phyloP scores from a whole-genome alignment of 1,140 invertebrate genomes.

The Telenomus remus region DNA sequence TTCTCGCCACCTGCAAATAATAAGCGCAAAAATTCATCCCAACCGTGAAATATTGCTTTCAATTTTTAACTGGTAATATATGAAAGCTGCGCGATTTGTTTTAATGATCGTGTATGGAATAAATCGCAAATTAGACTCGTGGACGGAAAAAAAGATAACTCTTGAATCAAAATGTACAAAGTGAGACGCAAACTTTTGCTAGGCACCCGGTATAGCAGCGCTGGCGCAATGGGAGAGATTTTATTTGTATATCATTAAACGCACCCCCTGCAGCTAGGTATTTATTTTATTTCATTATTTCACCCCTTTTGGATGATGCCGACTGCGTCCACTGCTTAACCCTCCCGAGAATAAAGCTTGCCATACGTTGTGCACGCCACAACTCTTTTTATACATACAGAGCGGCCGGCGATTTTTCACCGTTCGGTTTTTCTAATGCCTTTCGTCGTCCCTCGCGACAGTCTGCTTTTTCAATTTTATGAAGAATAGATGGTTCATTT shows the following conservation, averaged over 20 bases:
- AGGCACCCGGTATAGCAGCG: constrained; percentile 48
- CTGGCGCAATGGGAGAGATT: constrained; percentile 52
- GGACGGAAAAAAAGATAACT: too few species aligned
- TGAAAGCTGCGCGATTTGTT: constrained; percentile 12
- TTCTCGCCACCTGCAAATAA: constrained; percentile 49
- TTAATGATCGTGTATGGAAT: constrained; percentile 7
- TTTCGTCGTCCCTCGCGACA: constrained; percentile 45
- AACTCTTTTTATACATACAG: constrained; percentile 51
- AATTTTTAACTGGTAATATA: constrained; percentile 38
- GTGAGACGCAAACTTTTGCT: too few species aligned
- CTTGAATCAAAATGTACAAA: too few species aligned
- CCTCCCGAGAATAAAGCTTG: constrained; percentile 48
- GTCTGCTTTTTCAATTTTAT: constrained; percentile 58
- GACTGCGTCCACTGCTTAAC: constrained; percentile 38
- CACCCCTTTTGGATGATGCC: constrained; percentile 38
- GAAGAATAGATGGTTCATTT: constrained; percentile 57
- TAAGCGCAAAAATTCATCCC: constrained; percentile 46
- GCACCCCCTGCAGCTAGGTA: constrained; percentile 50
- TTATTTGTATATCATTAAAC: constrained; percentile 67
- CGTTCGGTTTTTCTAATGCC: constrained; percentile 58
- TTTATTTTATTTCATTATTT: constrained; percentile 74
- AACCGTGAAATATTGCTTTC: constrained; percentile 37
- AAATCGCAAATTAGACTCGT: too few species aligned
- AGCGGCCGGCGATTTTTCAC: constrained; percentile 55
- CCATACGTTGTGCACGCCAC: constrained; percentile 30